Percentiles rank a stretch among this genome's conserved stretches.
These are phyloP conservation scores for Orthonychiurus folsomi DNA, from an alignment of 2,888 invertebrate genomes.

Conservation along the genomic window DNA sequence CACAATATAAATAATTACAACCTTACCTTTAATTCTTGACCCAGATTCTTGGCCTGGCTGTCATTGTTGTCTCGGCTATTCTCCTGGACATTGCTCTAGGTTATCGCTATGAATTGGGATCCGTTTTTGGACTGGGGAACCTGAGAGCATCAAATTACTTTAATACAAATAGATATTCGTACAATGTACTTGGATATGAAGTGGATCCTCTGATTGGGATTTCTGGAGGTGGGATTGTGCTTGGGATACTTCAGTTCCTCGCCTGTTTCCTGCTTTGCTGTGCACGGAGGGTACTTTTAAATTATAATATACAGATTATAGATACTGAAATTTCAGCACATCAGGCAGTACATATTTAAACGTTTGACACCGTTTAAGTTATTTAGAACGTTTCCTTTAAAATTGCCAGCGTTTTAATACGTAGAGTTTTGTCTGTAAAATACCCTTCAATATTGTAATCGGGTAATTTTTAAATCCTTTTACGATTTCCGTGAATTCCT, in stretches of 20 bases:
- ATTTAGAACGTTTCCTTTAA: not conserved
- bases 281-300: constrained; percentile 19
- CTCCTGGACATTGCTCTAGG: constrained; percentile 5
- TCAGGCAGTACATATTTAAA: too few species aligned
- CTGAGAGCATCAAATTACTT: not conserved
- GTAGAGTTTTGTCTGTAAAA: too few species aligned
- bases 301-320: too few species aligned
- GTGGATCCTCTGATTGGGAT: constrained; percentile 27
- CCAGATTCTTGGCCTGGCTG: constrained; percentile 9
- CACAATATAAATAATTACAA: too few species aligned
- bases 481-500: too few species aligned
- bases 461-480: too few species aligned
- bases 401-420: too few species aligned
- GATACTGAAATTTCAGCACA: too few species aligned
- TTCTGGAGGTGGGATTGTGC: constrained; percentile 20
- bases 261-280: constrained; percentile 27
- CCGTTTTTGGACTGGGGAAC: constrained; percentile 10
- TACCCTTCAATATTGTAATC: too few species aligned
- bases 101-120: constrained; percentile 4
- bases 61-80: constrained; percentile 7
- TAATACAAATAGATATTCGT: constrained; percentile 13
- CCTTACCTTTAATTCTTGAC: too few species aligned
- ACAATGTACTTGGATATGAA: constrained; percentile 28
- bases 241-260: constrained; percentile 25
- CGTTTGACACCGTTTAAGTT: not conserved